Evolutionary conservation across 2,797 vertebrate species (phyloP).

Genomic region (Chaetodon trifasciatus): DNA sequence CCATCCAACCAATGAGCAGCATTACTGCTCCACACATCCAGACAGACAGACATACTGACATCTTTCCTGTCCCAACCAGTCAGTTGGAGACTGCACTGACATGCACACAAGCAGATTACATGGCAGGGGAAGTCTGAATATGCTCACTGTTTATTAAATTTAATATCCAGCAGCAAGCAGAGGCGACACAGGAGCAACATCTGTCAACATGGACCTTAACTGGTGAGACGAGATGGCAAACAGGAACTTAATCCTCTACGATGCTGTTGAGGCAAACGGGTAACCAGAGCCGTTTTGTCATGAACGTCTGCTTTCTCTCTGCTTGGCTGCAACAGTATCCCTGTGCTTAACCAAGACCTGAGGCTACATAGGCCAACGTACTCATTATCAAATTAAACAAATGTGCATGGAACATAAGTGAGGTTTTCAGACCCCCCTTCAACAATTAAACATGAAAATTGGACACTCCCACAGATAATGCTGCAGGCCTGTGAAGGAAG

Average conservation of each 20-base stretch:
- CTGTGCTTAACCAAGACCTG: constrained; percentile 69
- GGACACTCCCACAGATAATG: constrained; percentile 41
- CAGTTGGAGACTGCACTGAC: constrained; percentile 38
- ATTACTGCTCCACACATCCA: not conserved
- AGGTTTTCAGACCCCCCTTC: constrained; percentile 51
- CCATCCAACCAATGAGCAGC: constrained; percentile 28
- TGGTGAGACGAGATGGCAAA: constrained; percentile 64
- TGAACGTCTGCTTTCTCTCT: constrained; percentile 79
- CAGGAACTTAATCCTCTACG: constrained; percentile 74
- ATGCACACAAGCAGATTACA: constrained; percentile 47
- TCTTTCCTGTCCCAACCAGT: constrained; percentile 36
- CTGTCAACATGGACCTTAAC: constrained; percentile 67
- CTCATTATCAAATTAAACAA: constrained; percentile 83
- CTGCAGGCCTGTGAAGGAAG: constrained; percentile 31
- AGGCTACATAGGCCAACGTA: constrained; percentile 72
- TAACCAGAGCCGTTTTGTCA: constrained; percentile 82
- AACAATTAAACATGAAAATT: constrained; percentile 62
- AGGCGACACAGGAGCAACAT: constrained; percentile 71
- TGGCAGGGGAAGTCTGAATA: constrained; percentile 55
- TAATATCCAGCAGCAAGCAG: constrained; percentile 67
- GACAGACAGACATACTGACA: constrained; percentile 43
- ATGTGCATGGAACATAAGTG: constrained; percentile 60
- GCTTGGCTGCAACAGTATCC: constrained; percentile 78
- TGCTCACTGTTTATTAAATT: constrained; percentile 67
- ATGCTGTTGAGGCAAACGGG: constrained; percentile 72